Percentiles rank a stretch among this genome's conserved stretches.
These are phyloP conservation scores for Luffia ferchaultella DNA, from an alignment of 2,888 invertebrate species.

Conservation along the genomic window DNA sequence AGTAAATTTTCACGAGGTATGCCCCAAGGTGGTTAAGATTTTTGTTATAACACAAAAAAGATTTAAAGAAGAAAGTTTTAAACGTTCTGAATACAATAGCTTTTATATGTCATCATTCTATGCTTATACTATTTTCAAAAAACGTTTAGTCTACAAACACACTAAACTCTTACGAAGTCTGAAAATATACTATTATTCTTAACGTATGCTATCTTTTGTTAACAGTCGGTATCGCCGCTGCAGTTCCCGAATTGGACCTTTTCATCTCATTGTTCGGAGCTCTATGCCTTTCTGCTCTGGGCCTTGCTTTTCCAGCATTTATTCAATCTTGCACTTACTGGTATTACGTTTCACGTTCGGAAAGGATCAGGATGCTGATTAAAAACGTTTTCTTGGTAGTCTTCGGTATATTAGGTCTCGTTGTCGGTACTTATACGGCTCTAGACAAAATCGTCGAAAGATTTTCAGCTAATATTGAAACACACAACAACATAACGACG, in stretches of 20 bases:
- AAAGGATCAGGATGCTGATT: constrained; percentile 63
- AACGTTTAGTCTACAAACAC: no score
- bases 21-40: no score
- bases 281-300: constrained; percentile 85
- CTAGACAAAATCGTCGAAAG: constrained; percentile 69
- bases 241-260: constrained; percentile 84
- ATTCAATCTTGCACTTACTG: constrained; percentile 87
- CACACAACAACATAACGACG: no score
- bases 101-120: no score
- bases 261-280: constrained; percentile 89
- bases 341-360: constrained; percentile 67
- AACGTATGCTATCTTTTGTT: no score
- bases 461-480: constrained; percentile 46
- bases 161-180: no score
- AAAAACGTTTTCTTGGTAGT: constrained; percentile 71
- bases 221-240: constrained; percentile 83
- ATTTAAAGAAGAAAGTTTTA: no score
- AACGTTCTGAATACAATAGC: no score
- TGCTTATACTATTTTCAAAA: no score
- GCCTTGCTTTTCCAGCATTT: constrained; percentile 89
- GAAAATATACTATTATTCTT: no score
- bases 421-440: constrained; percentile 76
- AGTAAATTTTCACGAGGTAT: no score
- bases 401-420: constrained; percentile 72
- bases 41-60: no score